Evolutionary conservation across 2,888 invertebrate species (phyloP).

Genomic region (Horisme vitalbata): DNA sequence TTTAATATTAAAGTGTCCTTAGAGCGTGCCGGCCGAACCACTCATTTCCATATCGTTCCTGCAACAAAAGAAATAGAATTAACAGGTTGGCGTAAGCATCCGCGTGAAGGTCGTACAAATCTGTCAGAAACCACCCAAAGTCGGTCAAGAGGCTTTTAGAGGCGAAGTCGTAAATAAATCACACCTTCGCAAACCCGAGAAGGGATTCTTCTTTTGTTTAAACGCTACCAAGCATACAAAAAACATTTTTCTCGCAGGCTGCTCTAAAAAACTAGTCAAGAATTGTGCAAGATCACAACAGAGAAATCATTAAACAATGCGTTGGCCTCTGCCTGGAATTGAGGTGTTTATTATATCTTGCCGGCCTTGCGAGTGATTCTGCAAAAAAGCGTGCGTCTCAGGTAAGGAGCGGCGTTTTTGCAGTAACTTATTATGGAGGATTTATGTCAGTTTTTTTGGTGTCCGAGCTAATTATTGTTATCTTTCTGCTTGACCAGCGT

Average conservation of each 20-base stretch:
- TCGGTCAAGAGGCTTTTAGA: slow-evolving; percentile 69
- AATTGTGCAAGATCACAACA: slow-evolving; percentile 82
- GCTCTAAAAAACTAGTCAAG: slow-evolving; percentile 63
- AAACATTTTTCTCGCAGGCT: slow-evolving; percentile 71
- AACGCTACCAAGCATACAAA: slow-evolving; percentile 78
- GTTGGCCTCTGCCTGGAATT: slow-evolving; percentile 77
- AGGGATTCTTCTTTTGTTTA: slow-evolving; percentile 69
- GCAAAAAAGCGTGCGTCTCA: slow-evolving; percentile 69
- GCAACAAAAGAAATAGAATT: slow-evolving; percentile 68
- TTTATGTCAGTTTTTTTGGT: slow-evolving; percentile 81
- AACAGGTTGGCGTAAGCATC: slow-evolving; percentile 51
- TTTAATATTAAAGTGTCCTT: slow-evolving; percentile 45
- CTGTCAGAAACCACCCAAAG: slow-evolving; percentile 64
- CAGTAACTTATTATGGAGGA: slow-evolving; percentile 80
- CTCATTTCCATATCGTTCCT: slow-evolving; percentile 73
- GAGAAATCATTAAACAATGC: slow-evolving; percentile 80
- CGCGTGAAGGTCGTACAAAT: slow-evolving; percentile 46
- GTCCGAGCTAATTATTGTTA: slow-evolving; percentile 81
- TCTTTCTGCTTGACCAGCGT: slow-evolving; percentile 75
- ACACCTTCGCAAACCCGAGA: slow-evolving; percentile 73
- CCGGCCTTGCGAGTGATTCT: slow-evolving; percentile 64
- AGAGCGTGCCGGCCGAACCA: slow-evolving; percentile 43
- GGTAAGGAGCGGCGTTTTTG: slow-evolving; percentile 76
- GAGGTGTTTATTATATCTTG: slow-evolving; percentile 81
- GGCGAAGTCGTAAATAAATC: slow-evolving; percentile 79